phyloP scores from a whole-genome alignment of 2,113 vertebrate genomes.

The Indicator indicator region DNA sequence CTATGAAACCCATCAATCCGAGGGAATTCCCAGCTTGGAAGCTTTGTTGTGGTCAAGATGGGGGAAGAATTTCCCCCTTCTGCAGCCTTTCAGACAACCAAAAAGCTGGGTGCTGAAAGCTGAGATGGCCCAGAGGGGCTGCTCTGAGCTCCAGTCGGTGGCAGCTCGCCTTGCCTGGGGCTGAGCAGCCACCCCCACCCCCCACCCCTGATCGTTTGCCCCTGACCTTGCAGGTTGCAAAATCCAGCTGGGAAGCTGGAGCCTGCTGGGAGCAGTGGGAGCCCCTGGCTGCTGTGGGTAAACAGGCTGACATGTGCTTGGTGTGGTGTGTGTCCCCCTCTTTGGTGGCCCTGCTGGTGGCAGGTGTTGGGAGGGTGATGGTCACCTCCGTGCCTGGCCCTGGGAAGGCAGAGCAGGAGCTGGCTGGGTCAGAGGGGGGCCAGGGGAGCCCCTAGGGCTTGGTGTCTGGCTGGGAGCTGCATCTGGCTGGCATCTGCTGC shows the following conservation, averaged over 20 bases:
- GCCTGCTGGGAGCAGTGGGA: not conserved
- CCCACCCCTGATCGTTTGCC: not conserved
- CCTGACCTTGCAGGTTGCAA: slow-evolving; percentile 10
- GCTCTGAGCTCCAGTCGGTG: fast-evolving
- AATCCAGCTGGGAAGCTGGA: not conserved
- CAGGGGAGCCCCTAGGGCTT: not conserved
- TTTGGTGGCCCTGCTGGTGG: fast-evolving
- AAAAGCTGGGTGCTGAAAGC: not conserved
- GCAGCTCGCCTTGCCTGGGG: not conserved
- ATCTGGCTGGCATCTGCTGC: not conserved
- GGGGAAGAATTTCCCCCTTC: not conserved
- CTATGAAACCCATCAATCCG: not conserved
- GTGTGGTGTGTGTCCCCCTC: no score
- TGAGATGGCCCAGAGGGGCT: not conserved
- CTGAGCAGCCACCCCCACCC: fast-evolving
- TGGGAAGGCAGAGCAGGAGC: not conserved
- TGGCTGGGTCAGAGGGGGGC: fast-evolving
- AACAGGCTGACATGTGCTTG: not conserved
- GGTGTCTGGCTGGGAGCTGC: not conserved
- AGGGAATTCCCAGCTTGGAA: not conserved
- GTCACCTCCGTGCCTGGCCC: not conserved
- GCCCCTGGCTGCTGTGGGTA: not conserved
- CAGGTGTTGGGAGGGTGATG: not conserved
- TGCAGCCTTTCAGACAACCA: not conserved
- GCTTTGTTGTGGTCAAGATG: not conserved